phyloP scores from a whole-genome alignment of 1,140 invertebrate species.

The Polypedilum vanderplanki region DNA sequence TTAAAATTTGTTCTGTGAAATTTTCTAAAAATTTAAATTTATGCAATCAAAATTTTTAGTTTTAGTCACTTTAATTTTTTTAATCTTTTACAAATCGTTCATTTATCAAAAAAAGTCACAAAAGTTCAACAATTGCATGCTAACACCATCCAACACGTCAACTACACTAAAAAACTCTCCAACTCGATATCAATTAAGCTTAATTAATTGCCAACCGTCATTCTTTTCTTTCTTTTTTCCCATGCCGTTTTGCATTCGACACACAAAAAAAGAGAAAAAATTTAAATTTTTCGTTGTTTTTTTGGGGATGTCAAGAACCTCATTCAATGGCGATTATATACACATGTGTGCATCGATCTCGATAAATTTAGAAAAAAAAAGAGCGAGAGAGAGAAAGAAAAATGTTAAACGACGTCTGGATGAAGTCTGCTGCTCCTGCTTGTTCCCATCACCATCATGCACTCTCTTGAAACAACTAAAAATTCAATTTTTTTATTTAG shows the following conservation, averaged over 20 bases:
- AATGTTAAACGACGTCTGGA: neutral
- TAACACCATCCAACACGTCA: neutral
- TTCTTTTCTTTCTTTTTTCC: neutral
- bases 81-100: no score
- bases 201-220: constrained; percentile 4
- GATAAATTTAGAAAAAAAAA: neutral
- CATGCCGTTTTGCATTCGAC: neutral
- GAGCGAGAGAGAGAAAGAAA: neutral
- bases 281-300: neutral
- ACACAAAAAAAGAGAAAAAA: neutral
- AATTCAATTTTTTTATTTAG: neutral
- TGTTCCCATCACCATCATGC: no score
- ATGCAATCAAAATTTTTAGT: no score
- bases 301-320: constrained; percentile 5
- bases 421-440: neutral
- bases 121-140: neutral
- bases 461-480: no score
- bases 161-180: neutral
- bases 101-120: neutral
- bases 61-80: no score
- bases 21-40: no score
- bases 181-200: neutral
- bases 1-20: no score
- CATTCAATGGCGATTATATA: constrained; percentile 17
- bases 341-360: neutral